Evolutionary conservation across 2,888 invertebrate species (phyloP).

Genomic region (Diadegma fenestrale): DNA sequence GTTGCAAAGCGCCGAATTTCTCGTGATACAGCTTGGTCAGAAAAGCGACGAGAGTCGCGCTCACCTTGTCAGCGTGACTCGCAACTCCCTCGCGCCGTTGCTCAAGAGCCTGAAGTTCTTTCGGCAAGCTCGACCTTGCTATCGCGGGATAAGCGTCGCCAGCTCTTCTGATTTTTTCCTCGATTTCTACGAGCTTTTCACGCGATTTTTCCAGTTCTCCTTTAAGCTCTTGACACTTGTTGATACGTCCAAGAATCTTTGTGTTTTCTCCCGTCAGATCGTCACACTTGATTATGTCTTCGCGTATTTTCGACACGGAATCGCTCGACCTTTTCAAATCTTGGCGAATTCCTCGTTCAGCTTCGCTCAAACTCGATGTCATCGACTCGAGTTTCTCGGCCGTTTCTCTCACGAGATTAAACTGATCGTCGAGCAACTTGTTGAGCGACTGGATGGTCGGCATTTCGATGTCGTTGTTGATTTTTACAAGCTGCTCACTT

Average conservation of each 20-base stretch:
- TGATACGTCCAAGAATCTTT: conserved; percentile 92
- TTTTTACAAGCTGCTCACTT: conserved; percentile 91
- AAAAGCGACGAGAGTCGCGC: conserved; percentile 90
- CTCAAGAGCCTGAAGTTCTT: conserved; percentile 93
- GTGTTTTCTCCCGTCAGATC: conserved; percentile 95
- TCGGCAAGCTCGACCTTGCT: conserved; percentile 91
- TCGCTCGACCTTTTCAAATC: conserved; percentile 91
- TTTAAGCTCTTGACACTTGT: conserved; percentile 91
- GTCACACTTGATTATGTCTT: conserved; percentile 95
- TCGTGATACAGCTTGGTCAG: conserved; percentile 95
- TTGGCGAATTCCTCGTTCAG: conserved; percentile 90
- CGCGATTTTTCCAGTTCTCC: conserved; percentile 89
- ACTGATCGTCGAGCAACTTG: conserved; percentile 90
- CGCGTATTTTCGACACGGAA: conserved; percentile 90
- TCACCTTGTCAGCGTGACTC: conserved; percentile 92
- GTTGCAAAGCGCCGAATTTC: conserved; percentile 92
- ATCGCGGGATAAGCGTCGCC: conserved; percentile 92
- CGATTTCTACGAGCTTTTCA: conserved; percentile 89
- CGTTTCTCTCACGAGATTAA: conserved; percentile 90
- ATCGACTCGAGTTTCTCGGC: conserved; percentile 91
- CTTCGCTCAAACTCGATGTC: conserved; percentile 90
- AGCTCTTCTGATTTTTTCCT: conserved; percentile 90
- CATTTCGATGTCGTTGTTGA: conserved; percentile 89
- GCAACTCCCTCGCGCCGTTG: conserved; percentile 93
- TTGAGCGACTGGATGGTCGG: conserved; percentile 89